Evolutionary conservation across 64 coral and sea anemone genomes (phyloP).

Genomic region (Cladopsammia gracilis): DNA sequence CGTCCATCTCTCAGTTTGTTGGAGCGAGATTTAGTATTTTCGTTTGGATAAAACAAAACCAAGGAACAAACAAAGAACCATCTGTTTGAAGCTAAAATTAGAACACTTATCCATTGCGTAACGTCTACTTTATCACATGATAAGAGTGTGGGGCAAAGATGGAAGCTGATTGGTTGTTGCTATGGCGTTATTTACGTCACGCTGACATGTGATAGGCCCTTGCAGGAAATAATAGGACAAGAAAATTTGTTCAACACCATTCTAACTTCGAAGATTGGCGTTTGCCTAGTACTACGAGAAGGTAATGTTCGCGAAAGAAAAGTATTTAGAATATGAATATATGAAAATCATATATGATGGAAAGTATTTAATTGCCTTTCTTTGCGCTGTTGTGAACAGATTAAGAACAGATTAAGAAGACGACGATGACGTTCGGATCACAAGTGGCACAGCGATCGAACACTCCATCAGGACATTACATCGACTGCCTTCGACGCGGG

Average conservation of each 20-base stretch:
- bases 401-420: too few relatives aligned
- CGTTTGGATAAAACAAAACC: not conserved
- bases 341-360: too few relatives aligned
- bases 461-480: conserved; percentile 51
- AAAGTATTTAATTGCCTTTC: not conserved
- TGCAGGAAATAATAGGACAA: conserved; percentile 18
- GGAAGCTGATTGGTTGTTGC: conserved; percentile 85
- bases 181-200: conserved; percentile 54
- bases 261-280: not conserved
- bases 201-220: conserved; percentile 60
- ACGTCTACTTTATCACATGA: conserved; percentile 12
- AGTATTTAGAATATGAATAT: too few relatives aligned
- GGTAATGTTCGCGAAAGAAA: not conserved
- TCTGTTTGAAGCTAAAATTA: too few relatives aligned
- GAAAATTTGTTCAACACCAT: not conserved
- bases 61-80: not conserved
- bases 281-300: too few relatives aligned
- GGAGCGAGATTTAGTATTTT: not conserved
- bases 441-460: not conserved
- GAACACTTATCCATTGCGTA: too few relatives aligned
- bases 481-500: conserved; percentile 42
- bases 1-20: not conserved
- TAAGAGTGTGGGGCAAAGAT: conserved; percentile 58
- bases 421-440: conserved; percentile 24
- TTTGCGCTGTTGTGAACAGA: not conserved